Base-by-base conservation (phyloP, 2,888 invertebrate species). In the Tetanocera ferruginea region DNA sequence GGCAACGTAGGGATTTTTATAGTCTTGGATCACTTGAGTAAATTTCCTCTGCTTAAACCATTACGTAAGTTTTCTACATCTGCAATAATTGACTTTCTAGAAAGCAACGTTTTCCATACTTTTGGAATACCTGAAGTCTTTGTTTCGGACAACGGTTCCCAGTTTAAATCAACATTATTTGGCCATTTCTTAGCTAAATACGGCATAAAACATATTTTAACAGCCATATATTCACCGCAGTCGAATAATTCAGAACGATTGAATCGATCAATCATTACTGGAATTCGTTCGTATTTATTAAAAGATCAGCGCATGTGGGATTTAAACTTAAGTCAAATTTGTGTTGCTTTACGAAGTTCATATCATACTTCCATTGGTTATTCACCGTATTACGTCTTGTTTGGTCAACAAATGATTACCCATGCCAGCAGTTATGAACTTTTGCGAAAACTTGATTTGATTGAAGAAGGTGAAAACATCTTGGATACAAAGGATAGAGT, bases 21-120 rank as follows among this genome's bases (percentile, higher is more conserved):
- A 17, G 70, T 77, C 0, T 31, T 81, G 2, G 79, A 79, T n/a
- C 78, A 80, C 31, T 74, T 80, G 37, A 69, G 78, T 0, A 80
- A 80, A 34, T 81, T 62, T 43, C 78, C 73, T 25, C 64, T 70
- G 67, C 55, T 79, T 71, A 77, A 69, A 66, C 73, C 49, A 11
- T 49, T 62, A 34, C 25, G 23, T 28, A 76, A 31, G 74, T 80
- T 69, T 69, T 34, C 69, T 17, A 9, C 69, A 2, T 34, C 31
- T 9, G 28, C 43, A 1, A 62, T 76, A 28, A 43, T 57, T 5
- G 69, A 76, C 11, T 72, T 64, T 60, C 49, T 78, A 1, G 71
- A 64, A 34, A 25, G 5, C 6, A 43, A 67, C 6, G 60, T 60
- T 19, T 72, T 72, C 31, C 31, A n/a, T 34, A 17, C 37, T 19